phyloP scores from a whole-genome alignment of 2,888 invertebrate genomes.

The Aromia moschata region DNA sequence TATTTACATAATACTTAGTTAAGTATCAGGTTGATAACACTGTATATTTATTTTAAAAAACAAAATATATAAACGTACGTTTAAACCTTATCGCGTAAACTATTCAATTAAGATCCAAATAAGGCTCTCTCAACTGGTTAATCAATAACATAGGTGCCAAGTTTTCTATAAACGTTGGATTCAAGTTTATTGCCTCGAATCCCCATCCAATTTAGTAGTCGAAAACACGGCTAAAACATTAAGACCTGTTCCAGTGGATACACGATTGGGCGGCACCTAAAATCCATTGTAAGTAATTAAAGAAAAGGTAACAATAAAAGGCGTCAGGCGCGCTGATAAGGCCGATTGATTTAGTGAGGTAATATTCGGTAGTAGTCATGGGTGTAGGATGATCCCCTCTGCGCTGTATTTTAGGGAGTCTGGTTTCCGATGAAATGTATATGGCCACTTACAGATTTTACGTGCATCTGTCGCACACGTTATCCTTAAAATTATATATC shows the following conservation, averaged over 20 bases:
- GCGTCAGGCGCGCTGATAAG: constrained; percentile 57
- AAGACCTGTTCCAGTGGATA: constrained; percentile 26
- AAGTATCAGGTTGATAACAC: too few species aligned
- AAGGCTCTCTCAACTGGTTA: constrained; percentile 49
- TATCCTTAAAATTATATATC: too few species aligned
- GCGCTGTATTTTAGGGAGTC: too few species aligned
- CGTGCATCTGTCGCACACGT: too few species aligned
- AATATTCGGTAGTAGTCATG: constrained; percentile 53
- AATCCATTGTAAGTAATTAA: constrained; percentile 59
- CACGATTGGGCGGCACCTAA: constrained; percentile 42
- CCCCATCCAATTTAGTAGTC: constrained; percentile 48
- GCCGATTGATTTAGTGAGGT: constrained; percentile 58
- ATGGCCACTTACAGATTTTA: too few species aligned
- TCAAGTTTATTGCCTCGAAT: constrained; percentile 52
- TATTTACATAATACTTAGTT: too few species aligned
- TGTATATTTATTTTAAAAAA: too few species aligned
- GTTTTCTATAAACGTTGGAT: constrained; percentile 58
- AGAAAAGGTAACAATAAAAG: constrained; percentile 61
- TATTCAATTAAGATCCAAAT: constrained; percentile 42
- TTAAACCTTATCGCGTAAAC: constrained; percentile 16
- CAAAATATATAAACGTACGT: too few species aligned
- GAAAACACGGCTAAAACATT: constrained; percentile 33
- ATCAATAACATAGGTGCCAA: constrained; percentile 57
- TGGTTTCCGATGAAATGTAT: too few species aligned
- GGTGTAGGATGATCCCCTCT: background rate